phyloP scores from a whole-genome alignment of 2,113 vertebrate species.

The Rhinoptilus africanus region DNA sequence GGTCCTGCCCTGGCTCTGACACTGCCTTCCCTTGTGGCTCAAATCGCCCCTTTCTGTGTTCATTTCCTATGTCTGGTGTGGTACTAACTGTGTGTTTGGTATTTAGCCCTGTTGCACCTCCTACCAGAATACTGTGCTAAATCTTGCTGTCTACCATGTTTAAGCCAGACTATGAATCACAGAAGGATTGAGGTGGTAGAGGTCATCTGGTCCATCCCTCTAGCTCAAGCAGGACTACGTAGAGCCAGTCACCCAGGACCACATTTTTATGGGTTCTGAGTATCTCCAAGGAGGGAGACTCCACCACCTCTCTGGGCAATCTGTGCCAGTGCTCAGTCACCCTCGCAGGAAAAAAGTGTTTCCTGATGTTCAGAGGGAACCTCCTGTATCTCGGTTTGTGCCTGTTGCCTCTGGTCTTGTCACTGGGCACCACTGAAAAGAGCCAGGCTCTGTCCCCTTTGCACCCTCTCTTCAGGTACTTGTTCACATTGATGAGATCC shows the following conservation, averaged over 20 bases:
- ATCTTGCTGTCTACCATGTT: background rate
- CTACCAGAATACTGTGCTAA: background rate
- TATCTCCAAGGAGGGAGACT: background rate
- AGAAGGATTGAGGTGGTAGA: background rate
- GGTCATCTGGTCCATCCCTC: accelerated
- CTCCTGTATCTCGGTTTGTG: background rate
- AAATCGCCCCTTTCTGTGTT: background rate
- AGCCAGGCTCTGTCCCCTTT: background rate
- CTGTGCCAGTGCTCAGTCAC: background rate
- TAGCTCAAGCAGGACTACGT: background rate
- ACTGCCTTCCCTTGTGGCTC: background rate
- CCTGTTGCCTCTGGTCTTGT: background rate
- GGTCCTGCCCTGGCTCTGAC: background rate
- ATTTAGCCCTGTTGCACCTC: background rate
- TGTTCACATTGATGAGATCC: background rate
- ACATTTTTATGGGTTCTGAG: background rate
- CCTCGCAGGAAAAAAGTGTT: background rate
- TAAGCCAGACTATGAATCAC: background rate
- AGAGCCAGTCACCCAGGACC: background rate
- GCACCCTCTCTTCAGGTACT: background rate
- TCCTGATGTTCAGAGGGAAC: background rate
- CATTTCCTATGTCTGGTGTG: background rate
- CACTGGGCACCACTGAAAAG: background rate
- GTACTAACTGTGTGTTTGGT: background rate
- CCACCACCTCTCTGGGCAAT: background rate